Evolutionary conservation across 2,888 invertebrate species (phyloP).

Genomic region (Xestia ashworthii): DNA sequence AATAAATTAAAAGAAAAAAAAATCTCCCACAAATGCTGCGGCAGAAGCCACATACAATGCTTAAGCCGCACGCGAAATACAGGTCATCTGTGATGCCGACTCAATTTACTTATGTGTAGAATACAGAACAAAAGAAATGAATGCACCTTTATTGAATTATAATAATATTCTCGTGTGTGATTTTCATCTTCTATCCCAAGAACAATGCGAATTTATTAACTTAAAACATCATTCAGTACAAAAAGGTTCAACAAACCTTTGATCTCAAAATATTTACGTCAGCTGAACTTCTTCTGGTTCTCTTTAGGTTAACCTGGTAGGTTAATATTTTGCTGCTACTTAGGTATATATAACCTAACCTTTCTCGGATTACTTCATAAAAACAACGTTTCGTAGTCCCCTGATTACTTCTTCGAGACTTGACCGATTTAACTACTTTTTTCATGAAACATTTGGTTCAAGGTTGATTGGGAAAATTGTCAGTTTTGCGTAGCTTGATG

Average conservation of each 20-base stretch:
- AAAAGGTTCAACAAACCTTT: neutral
- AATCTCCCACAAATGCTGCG: too few species aligned
- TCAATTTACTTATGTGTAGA: neutral
- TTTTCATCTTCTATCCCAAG: neutral
- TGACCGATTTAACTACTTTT: too few species aligned
- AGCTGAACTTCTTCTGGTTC: neutral
- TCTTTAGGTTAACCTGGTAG: neutral
- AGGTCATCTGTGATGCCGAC: neutral
- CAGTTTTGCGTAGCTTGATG: too few species aligned
- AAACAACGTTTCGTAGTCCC: too few species aligned
- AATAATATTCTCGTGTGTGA: neutral
- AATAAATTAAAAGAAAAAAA: too few species aligned
- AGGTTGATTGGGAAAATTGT: too few species aligned
- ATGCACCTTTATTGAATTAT: neutral
- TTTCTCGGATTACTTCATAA: too few species aligned
- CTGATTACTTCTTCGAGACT: too few species aligned
- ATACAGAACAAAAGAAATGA: neutral
- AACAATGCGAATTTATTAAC: neutral
- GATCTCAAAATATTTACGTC: neutral
- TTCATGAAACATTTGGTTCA: too few species aligned
- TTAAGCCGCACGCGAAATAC: too few species aligned
- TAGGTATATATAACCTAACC: too few species aligned
- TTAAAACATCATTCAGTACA: neutral
- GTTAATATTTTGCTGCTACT: neutral
- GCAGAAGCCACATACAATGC: too few species aligned